Evolutionary conservation across 2,113 vertebrate genomes (phyloP).

Genomic region (Tupaia chinensis): DNA sequence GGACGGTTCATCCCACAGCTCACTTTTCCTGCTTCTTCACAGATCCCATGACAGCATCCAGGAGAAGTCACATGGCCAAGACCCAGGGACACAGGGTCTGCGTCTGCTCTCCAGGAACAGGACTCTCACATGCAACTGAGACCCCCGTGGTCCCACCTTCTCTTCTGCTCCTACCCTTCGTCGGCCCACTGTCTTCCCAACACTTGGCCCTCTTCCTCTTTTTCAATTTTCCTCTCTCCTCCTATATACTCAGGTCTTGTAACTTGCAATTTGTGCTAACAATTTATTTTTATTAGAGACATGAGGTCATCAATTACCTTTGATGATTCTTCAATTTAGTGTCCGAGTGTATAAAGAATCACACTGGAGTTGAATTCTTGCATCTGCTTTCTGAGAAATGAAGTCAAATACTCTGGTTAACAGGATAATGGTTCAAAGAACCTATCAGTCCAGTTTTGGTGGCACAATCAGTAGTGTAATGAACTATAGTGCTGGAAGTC

Average conservation of each 20-base stretch:
- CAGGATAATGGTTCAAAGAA: background rate
- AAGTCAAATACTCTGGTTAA: background rate
- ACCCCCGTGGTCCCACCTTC: background rate
- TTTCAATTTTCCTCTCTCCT: background rate
- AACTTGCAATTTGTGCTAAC: background rate
- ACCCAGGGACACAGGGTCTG: background rate
- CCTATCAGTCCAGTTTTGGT: too few relatives aligned
- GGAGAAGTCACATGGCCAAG: background rate
- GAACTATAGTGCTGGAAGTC: too few relatives aligned
- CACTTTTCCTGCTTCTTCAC: constrained; percentile 6
- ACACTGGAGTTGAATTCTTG: background rate
- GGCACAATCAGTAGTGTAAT: too few relatives aligned
- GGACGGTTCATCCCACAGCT: constrained; percentile 19
- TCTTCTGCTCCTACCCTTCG: background rate
- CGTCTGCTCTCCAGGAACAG: background rate
- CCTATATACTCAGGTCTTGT: background rate
- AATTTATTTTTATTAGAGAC: background rate
- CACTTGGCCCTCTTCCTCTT: too few relatives aligned
- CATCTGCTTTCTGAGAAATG: background rate
- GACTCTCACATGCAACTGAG: too few relatives aligned
- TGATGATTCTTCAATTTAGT: background rate
- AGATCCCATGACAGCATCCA: constrained; percentile 10
- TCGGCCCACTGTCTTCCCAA: fast-evolving
- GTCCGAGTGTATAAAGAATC: background rate
- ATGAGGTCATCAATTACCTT: background rate